Conservation (phyloP, 2,113 vertebrate species). For the Trogon surrucura region DNA sequence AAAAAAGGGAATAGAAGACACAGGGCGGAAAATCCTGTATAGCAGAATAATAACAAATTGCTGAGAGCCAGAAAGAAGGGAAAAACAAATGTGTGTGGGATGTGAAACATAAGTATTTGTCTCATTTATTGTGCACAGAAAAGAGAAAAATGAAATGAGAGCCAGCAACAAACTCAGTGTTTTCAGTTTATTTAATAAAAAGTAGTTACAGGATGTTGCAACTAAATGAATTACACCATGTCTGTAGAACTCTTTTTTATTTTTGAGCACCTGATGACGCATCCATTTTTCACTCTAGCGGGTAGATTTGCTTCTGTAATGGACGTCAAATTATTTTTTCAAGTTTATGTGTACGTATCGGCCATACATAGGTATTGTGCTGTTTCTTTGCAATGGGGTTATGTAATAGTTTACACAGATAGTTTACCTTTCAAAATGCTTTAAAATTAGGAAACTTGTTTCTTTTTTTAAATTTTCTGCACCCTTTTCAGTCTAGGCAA, state of each 20-base stretch:
- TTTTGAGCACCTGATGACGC: not conserved
- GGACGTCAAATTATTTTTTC: not conserved
- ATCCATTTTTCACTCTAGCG: not conserved
- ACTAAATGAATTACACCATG: not conserved
- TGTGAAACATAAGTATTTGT: not conserved
- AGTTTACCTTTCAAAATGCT: not conserved
- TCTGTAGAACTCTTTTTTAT: not conserved
- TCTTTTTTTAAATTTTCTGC: not conserved
- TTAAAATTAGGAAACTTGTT: not conserved
- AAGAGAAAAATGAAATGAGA: not conserved
- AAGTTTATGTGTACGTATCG: not conserved
- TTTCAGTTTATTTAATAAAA: not conserved
- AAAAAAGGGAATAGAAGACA: not conserved
- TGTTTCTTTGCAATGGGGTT: not conserved
- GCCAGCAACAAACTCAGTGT: not conserved
- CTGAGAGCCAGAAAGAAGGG: not conserved
- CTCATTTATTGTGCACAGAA: not conserved
- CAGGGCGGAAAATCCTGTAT: not conserved
- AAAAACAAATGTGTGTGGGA: not conserved
- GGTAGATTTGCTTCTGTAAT: not conserved
- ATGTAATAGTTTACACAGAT: not conserved
- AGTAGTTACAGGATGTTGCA: not conserved
- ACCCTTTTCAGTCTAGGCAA: not conserved
- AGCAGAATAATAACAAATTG: not conserved
- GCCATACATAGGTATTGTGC: not conserved